These are phyloP conservation scores for Menidia beryllina DNA, from an alignment of 2,113 vertebrate genomes.

Conservation along the genomic window DNA sequence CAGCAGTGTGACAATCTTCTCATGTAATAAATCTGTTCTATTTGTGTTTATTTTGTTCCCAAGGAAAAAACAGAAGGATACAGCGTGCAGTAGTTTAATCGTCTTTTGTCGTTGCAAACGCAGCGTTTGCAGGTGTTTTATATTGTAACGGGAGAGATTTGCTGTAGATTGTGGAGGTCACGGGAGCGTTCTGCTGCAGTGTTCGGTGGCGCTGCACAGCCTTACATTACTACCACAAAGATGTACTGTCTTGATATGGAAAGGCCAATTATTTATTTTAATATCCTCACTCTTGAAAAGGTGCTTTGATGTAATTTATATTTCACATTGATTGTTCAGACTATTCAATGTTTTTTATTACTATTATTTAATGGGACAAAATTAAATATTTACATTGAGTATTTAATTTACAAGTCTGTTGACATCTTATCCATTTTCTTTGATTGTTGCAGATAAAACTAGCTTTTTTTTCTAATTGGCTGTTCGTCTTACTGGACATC, in stretches of 20 bases:
- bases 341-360: slow-evolving; percentile 59
- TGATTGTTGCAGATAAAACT: slow-evolving; percentile 48
- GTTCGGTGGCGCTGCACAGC: slow-evolving; percentile 49
- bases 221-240: slow-evolving; percentile 56
- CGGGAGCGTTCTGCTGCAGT: slow-evolving; percentile 33
- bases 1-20: slow-evolving; percentile 57
- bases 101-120: slow-evolving; percentile 7
- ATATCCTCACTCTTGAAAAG: slow-evolving; percentile 82
- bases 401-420: slow-evolving; percentile 70
- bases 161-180: slow-evolving; percentile 32
- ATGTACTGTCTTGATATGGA: slow-evolving; percentile 68
- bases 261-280: slow-evolving; percentile 84
- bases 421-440: slow-evolving; percentile 57
- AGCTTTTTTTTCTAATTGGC: slow-evolving; percentile 69
- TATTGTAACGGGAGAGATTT: slow-evolving; percentile 45
- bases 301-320: slow-evolving; percentile 86
- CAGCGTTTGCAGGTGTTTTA: slow-evolving; percentile 46
- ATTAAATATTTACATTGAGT: slow-evolving; percentile 65
- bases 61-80: slow-evolving; percentile 19
- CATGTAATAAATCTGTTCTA: slow-evolving; percentile 22
- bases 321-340: slow-evolving; percentile 78
- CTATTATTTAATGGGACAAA: slow-evolving; percentile 74
- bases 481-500: slow-evolving; percentile 75
- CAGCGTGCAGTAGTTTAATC: slow-evolving; percentile 12
- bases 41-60: not conserved